Conservation (phyloP, 2,888 invertebrate species). For the Gari tellinella region DNA sequence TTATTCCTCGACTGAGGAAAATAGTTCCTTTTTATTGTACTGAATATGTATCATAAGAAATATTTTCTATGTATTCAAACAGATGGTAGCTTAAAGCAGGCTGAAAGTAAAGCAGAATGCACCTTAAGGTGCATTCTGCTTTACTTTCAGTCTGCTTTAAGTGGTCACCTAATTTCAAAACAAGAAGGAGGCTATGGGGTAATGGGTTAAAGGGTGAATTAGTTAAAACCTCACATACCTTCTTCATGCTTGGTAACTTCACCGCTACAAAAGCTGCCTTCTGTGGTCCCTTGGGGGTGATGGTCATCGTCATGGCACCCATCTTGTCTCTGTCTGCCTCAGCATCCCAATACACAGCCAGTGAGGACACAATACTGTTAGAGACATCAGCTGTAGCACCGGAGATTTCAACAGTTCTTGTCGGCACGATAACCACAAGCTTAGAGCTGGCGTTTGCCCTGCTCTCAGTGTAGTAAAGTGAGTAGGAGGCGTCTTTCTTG, state of each 20-base stretch:
- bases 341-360: constrained; percentile 74
- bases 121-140: too few relatives aligned
- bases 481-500: constrained; percentile 63
- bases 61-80: too few relatives aligned
- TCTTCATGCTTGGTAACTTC: constrained; percentile 65
- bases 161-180: too few relatives aligned
- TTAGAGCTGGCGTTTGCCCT: not conserved
- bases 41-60: too few relatives aligned
- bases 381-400: constrained; percentile 57
- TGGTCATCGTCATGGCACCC: constrained; percentile 60
- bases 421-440: constrained; percentile 51
- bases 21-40: too few relatives aligned
- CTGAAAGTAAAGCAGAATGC: too few relatives aligned
- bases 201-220: not conserved
- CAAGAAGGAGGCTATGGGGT: not conserved
- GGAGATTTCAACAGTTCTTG: constrained; percentile 67
- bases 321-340: constrained; percentile 71
- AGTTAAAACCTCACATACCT: constrained; percentile 44
- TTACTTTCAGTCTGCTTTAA: too few relatives aligned
- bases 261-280: constrained; percentile 65
- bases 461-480: constrained; percentile 39
- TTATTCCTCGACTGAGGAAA: too few relatives aligned
- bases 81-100: too few relatives aligned
- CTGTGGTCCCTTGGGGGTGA: constrained; percentile 55
- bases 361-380: constrained; percentile 37